Evolutionary conservation across 2,888 invertebrate genomes (phyloP), one percentile per base, ranked within the genome.

Genomic region (Eupeodes latifasciatus): DNA sequence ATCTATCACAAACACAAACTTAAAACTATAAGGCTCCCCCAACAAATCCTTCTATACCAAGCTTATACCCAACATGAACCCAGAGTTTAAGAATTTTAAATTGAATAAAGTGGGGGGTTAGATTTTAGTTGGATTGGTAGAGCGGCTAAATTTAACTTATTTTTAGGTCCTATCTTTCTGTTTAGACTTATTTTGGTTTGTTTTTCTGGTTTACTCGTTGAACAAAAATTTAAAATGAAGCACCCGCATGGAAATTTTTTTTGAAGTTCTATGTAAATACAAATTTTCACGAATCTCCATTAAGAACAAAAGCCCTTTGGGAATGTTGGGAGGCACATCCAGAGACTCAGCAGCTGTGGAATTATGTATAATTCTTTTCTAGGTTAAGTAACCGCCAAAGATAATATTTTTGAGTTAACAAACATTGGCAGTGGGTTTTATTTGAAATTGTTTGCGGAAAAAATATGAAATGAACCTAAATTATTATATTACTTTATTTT

Each of bases 231-330:
- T 84, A 85, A 85, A 81, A 81, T 78, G 51, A 71, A 84, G 67
- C 77, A 34, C 49, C 27, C 57, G 81, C 55, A 51, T 0, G 64
- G 72, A 64, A 71, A 55, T 61, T 78, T 80, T 36, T 84, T 84
- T 88, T 83, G 75, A 51, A 88, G 88, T 88, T 47, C 88, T 79
- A 40, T 85, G 88, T 81, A 88, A 88, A 88, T 81, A 88, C 81
- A 81, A 85, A 85, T 88, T 5, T 85, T 85, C 75, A 78, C 61
- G 88, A n/a, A 85, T 85, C 78, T 79, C 85, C 88, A 88, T 88
- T 81, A 88, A 78, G 75, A 81, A 88, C 81, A 85, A 81, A 88
- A 88, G 71, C 77, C 76, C 66, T 14, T 0, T 47, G 11, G 80
- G 62, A 69, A 40, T 5, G 77, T 19, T 76, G 64, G 74, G 59